Evolutionary conservation across 30 jellyfish, hydroid and myxozoan genomes (phyloP).

Genomic region (Pseudorhiza aurosa): DNA sequence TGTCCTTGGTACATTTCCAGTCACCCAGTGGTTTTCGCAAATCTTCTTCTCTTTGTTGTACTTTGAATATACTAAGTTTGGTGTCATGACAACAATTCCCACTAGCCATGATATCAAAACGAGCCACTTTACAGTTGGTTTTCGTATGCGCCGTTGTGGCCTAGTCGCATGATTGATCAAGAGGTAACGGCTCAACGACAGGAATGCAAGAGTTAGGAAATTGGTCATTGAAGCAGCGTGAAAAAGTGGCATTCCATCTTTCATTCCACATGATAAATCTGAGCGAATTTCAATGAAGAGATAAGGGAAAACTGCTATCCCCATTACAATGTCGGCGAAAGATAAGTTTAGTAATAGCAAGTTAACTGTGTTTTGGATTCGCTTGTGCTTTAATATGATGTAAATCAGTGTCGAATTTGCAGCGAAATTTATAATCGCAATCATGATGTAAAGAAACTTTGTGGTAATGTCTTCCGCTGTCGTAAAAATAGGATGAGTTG

Average conservation of each 20-base stretch:
- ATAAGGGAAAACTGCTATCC: constrained; percentile 77
- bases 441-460: constrained; percentile 22
- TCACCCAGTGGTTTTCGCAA: constrained; percentile 84
- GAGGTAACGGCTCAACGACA: constrained; percentile 81
- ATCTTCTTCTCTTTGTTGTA: constrained; percentile 56
- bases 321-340: constrained; percentile 76
- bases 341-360: constrained; percentile 75
- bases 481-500: constrained; percentile 15
- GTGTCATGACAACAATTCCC: constrained; percentile 52
- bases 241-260: constrained; percentile 80
- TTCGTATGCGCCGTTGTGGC: constrained; percentile 72
- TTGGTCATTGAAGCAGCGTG: constrained; percentile 83
- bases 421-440: constrained; percentile 51
- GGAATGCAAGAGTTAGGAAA: constrained; percentile 68
- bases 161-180: constrained; percentile 85
- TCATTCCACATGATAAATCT: constrained; percentile 71
- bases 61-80: constrained; percentile 73
- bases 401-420: constrained; percentile 67
- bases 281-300: constrained; percentile 63
- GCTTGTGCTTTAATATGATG: constrained; percentile 63
- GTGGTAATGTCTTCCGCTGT: constrained; percentile 40
- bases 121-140: constrained; percentile 58
- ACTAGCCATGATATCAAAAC: constrained; percentile 66
- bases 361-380: constrained; percentile 71
- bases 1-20: constrained; percentile 61